Evolutionary conservation across 1,140 invertebrate genomes (phyloP), one percentile per base, ranked within the genome.

Genomic region (Drosophila pseudoananassae): DNA sequence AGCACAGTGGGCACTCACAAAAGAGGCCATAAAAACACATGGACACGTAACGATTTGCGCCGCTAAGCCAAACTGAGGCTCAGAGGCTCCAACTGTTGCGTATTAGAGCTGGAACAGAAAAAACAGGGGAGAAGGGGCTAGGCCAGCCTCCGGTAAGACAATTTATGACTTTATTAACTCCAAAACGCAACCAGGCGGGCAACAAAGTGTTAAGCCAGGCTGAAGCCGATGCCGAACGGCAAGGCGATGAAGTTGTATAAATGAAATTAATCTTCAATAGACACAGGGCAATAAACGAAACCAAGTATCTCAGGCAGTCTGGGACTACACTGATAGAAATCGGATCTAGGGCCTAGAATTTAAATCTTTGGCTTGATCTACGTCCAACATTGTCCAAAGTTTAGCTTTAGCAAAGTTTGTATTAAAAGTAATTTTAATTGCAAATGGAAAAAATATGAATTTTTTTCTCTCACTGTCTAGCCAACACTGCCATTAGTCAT

Each of bases 231-330:
- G 38, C 29, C 49, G n/a, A 25, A 38, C 54, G 70, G 31, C 78
- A 63, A 87, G 82, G 82, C 82, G 82, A 87, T 88, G 82, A 87
- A 87, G 82, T 87, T 87, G 82, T 87, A 80, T 80, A 81, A 90
- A 90, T 90, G 85, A 90, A 90, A 90, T 90, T 90, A 90, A 90
- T 90, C 85, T 90, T 90, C 76, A 85, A 90, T 90, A 90, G 85
- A 90, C 85, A 85, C 82, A 78, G 85, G 66, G 81, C 85, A 90
- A 90, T 90, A 90, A 90, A 90, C 77, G 71, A 77, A 69, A 50
- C 53, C 56, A 54, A 57, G 55, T 77, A 53, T 54, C 65, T 59
- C 59, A 64, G 64, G 70, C 75, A 81, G 69, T 49, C 47, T 7
- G 4, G 6, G 1, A 51, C 9, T 40, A 31, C 50, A 59, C 53